Conservation (phyloP, 2,888 invertebrate species). For the Eurytoma californica region DNA sequence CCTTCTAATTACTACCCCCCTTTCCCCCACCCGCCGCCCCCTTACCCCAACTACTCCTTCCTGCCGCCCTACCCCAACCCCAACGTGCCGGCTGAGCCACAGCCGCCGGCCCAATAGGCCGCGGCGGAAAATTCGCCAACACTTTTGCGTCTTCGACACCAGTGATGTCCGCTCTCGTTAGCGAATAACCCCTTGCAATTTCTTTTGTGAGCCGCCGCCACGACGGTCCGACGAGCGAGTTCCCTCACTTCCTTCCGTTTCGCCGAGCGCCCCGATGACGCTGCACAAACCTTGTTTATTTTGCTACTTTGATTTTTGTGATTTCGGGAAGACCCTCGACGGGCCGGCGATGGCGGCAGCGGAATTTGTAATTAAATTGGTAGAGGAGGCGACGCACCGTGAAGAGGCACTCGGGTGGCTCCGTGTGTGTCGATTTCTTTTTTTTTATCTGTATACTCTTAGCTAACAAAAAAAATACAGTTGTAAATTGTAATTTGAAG, state of each 20-base stretch:
- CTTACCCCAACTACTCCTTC: slow-evolving; percentile 78
- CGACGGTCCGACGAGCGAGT: neutral
- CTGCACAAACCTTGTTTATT: slow-evolving; percentile 28
- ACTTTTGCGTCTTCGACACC: neutral
- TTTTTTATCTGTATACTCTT: slow-evolving; percentile 37
- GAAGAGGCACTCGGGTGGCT: slow-evolving; percentile 17
- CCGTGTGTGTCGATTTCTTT: slow-evolving; percentile 25
- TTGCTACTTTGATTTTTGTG: neutral
- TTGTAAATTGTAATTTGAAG: slow-evolving; percentile 47
- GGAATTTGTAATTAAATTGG: slow-evolving; percentile 33
- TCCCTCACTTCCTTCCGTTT: neutral
- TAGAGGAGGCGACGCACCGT: neutral
- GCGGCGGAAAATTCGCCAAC: slow-evolving; percentile 5
- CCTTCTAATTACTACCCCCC: slow-evolving; percentile 73
- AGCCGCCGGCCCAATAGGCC: slow-evolving; percentile 72
- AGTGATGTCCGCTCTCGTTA: too few relatives aligned
- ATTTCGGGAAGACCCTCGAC: slow-evolving; percentile 7
- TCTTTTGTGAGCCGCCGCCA: neutral
- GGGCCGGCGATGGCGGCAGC: slow-evolving; percentile 3
- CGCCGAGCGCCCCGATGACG: neutral
- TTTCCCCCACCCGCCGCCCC: slow-evolving; percentile 75
- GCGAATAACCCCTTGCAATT: neutral
- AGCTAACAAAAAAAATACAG: slow-evolving; percentile 37
- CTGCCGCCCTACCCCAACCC: slow-evolving; percentile 76
- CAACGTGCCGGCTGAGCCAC: slow-evolving; percentile 73